Base-by-base conservation (phyloP, 2,888 invertebrate species). In the Bruchidius siliquastri region DNA sequence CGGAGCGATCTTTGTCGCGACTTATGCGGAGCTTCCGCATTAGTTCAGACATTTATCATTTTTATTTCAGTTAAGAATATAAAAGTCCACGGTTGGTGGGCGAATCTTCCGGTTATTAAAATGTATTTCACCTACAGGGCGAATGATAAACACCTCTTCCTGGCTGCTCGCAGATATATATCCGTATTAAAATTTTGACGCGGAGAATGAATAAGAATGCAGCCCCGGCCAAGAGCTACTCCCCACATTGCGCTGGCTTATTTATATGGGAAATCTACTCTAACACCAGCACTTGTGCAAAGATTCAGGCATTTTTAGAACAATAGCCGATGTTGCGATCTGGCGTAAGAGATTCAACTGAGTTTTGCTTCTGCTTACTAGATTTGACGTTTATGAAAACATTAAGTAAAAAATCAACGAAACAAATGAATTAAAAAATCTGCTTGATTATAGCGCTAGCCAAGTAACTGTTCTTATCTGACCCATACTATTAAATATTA, bases 21-120 rank as follows among this genome's bases (percentile, higher is more conserved):
- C 49, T 49, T 72, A 71, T 69, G 74, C 21, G 72, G 76, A 77
- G 73, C 76, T 76, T 67, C 21, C 72, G 70, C 76, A 77, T 78
- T 77, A 78, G 77, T 77, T 74, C 74, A 68, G 74, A 70, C 72
- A 74, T 78, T 77, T 78, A 75, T 78, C 78, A 77, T 76, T 78
- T 78, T 78, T 76, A 78, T 78, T 76, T 72, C 73, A 72, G 73
- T 73, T 71, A 69, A 73, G 73, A 68, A 69, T 70, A 73, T 76
- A 73, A 72, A 73, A 73, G 30, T 73, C 32, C 72, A 26, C n/a
- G 21, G 21, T 69, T 18, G 49, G 49, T 13, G 18, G 49, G 49
- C 49, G 49, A 49, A 49, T 49, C 49, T 49, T 49, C 49, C 49
- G 49, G 49, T 49, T 49, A 49, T 49, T 8, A 49, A 49, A 49